A percentile compares a stretch with the other conserved stretches of the same genome.
Conservation (phyloP, 2,113 vertebrate genomes). For the Sebastes schlegelii region DNA sequence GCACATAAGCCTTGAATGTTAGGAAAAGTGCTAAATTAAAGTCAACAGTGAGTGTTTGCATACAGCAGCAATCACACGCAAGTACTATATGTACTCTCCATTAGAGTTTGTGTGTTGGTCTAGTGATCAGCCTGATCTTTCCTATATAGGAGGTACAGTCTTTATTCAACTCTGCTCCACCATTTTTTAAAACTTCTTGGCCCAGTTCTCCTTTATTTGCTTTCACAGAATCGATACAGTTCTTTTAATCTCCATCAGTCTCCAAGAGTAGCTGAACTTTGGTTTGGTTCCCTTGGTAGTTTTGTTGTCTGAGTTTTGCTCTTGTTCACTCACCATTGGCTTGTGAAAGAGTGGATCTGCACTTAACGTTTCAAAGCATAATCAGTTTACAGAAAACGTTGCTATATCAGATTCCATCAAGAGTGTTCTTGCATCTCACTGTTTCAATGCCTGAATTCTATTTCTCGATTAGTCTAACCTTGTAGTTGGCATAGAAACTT, state of each 20-base stretch:
- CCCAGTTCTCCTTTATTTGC: background rate
- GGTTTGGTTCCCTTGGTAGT: too few relatives aligned
- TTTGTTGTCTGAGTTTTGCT: background rate
- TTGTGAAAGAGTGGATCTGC: slow-evolving; percentile 4
- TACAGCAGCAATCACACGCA: too few relatives aligned
- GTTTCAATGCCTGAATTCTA: background rate
- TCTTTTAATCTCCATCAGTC: slow-evolving; percentile 16
- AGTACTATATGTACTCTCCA: too few relatives aligned
- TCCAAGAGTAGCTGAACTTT: background rate
- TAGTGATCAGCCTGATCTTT: background rate
- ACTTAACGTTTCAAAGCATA: slow-evolving; percentile 7
- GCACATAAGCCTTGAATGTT: too few relatives aligned
- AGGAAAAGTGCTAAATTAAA: too few relatives aligned
- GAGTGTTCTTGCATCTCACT: background rate
- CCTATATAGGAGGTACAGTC: background rate
- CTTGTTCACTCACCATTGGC: slow-evolving; percentile 5
- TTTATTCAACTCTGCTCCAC: background rate
- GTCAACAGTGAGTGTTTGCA: too few relatives aligned
- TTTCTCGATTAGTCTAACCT: slow-evolving; percentile 18
- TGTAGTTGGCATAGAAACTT: slow-evolving; percentile 19
- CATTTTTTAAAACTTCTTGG: background rate
- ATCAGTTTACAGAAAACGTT: slow-evolving; percentile 11
- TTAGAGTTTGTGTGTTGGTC: background rate
- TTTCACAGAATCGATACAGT: slow-evolving; percentile 7
- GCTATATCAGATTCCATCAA: slow-evolving; percentile 1